Conservation (phyloP, 1,140 invertebrate species). For the Pseudomyrmex flavicornis region DNA sequence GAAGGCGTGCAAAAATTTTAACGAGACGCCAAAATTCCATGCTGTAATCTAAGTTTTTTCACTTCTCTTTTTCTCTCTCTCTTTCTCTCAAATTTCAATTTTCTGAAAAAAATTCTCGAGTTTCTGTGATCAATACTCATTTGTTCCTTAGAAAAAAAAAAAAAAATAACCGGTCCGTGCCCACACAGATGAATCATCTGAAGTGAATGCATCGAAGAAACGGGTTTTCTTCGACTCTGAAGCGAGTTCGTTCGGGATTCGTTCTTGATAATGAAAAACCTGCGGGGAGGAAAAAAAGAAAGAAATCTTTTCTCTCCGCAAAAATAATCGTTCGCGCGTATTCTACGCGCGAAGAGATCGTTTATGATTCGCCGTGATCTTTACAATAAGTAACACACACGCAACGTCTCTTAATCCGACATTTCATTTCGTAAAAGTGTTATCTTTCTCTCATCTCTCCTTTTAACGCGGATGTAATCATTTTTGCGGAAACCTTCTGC, state of each 20-base stretch:
- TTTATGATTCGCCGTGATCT: too few species aligned
- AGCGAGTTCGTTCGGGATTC: constrained; percentile 18
- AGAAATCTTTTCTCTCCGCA: background rate
- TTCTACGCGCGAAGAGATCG: too few species aligned
- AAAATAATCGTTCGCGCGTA: constrained; percentile 10
- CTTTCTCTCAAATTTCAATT: too few species aligned
- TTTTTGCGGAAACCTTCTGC: constrained; percentile 5
- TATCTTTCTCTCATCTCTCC: background rate
- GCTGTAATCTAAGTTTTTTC: too few species aligned
- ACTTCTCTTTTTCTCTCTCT: too few species aligned
- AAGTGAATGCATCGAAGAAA: constrained; percentile 26
- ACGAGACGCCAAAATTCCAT: too few species aligned
- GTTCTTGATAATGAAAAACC: background rate
- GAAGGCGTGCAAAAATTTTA: too few species aligned
- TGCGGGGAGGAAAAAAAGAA: background rate
- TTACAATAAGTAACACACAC: too few species aligned
- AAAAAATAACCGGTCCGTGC: background rate
- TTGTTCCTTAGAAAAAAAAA: constrained; percentile 15
- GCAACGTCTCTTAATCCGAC: background rate
- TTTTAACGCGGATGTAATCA: constrained; percentile 4
- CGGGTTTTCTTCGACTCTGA: constrained; percentile 25
- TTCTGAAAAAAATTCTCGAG: background rate
- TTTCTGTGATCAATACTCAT: constrained; percentile 17
- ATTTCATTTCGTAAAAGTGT: constrained; percentile 5
- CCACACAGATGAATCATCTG: constrained; percentile 40